Percentiles rank a stretch among this genome's conserved stretches.
These are phyloP conservation scores for Steinernema hermaphroditum DNA, from an alignment of 2,888 invertebrate species.

Conservation along the genomic window DNA sequence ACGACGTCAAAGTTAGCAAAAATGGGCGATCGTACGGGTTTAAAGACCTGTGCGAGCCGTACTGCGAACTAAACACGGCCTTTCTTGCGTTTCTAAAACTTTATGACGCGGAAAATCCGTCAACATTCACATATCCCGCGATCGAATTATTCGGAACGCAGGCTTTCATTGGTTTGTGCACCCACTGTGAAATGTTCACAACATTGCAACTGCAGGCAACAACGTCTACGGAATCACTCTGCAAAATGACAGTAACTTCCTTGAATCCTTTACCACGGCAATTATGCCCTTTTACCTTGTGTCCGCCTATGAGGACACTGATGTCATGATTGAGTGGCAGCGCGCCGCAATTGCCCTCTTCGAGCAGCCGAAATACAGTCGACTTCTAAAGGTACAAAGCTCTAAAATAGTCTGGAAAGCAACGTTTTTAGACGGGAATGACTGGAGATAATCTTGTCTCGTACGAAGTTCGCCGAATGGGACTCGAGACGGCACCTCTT, in stretches of 20 bases:
- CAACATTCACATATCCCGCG: conserved; percentile 56
- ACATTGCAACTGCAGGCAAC: conserved; percentile 49
- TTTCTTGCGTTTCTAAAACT: conserved; percentile 62
- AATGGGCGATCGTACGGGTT: conserved; percentile 44
- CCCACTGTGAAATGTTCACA: neutral
- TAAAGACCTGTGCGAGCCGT: conserved; percentile 58
- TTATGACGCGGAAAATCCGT: conserved; percentile 53
- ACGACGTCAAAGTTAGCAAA: conserved; percentile 50
- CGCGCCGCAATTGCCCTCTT: conserved; percentile 50
- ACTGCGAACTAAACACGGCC: conserved; percentile 62
- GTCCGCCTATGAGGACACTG: conserved; percentile 39
- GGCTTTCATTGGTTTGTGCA: conserved; percentile 56
- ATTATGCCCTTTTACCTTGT: conserved; percentile 60
- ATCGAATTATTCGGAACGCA: conserved; percentile 60
- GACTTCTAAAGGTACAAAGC: conserved; percentile 42
- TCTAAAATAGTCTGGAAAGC: neutral
- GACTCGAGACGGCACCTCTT: conserved; percentile 59
- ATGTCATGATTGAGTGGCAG: conserved; percentile 49
- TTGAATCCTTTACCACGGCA: conserved; percentile 54
- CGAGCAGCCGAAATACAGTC: conserved; percentile 46
- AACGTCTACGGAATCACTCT: conserved; percentile 60
- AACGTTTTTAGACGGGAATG: conserved; percentile 51
- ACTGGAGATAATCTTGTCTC: conserved; percentile 62
- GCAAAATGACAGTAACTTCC: conserved; percentile 40
- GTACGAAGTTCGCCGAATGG: conserved; percentile 60